Base-by-base conservation (phyloP, 2,888 invertebrate species). In the Chalcosyrphus nemorum region DNA sequence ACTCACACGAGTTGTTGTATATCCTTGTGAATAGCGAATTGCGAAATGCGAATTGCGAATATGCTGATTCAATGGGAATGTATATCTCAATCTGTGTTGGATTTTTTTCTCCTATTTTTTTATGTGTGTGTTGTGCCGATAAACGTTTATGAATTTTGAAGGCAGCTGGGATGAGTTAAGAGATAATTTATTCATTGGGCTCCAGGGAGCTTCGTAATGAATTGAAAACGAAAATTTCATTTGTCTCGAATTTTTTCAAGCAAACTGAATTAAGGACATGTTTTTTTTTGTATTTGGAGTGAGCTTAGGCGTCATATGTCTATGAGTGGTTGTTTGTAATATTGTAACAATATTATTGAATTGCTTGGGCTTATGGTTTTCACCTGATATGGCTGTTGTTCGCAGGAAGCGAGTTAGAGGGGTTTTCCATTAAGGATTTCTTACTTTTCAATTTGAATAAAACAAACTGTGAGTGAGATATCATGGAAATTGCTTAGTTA, bases 111-210 rank as follows among this genome's bases (percentile, higher is more conserved):
- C n/a, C 11, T 13, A 1, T 21, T 19, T 32, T 32, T 45, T 13
- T 32, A 11, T 1, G 3, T 27, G 29, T n/a, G 13, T n/a, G 11
- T 19, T n/a, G 13, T n/a, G 11, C 13, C 47, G 19, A 29, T 13
- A 66, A 47, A 63, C 15, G 45, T 52, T 72, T 57, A 59, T 50
- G 66, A 66, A 29, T 32, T 66, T 66, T 50, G 27, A 29, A 21
- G 45, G 24, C 7, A 11, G 50, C 24, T 32, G 38, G 35, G 72
- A 17, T n/a, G n/a, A n/a, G n/a, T n/a, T n/a, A 9, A 4, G 47
- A 47, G 65, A 63, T 75, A 75, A 75, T 66, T 75, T 75, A 75
- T 75, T 75, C 65, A 66, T 57, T 38, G 35, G 45, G 32, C 65
- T 54, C 7, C 24, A 24, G 21, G 35, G 38, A 57, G 24, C 57